A percentile compares a stretch with the other conserved stretches of the same genome.
These are phyloP conservation scores for Saguinus midas DNA, from an alignment of 2,113 vertebrate genomes.

Conservation along the genomic window DNA sequence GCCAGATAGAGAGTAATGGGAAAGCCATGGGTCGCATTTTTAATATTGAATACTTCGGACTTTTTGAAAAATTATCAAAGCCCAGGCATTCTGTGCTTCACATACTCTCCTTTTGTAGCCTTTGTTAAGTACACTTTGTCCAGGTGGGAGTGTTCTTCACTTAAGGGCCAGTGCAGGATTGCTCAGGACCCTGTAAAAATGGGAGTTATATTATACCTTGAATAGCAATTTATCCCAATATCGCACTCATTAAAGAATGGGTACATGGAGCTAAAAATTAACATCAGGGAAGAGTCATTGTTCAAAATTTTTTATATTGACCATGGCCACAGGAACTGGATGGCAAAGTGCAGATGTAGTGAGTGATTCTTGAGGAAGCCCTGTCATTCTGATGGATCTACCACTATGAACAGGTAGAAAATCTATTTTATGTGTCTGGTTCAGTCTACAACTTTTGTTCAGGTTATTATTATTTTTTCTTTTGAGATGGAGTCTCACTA, in stretches of 20 bases:
- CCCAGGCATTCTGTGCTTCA: background rate
- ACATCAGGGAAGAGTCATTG: background rate
- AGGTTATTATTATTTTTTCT: background rate
- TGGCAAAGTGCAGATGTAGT: background rate
- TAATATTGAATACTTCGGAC: background rate
- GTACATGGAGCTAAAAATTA: background rate
- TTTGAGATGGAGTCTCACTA: too few species aligned
- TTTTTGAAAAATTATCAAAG: background rate
- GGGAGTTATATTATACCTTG: background rate
- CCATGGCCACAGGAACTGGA: background rate
- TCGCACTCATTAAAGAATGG: background rate
- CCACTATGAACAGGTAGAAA: background rate
- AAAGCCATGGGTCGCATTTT: conserved; percentile 29
- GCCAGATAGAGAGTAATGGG: background rate
- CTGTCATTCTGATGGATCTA: background rate
- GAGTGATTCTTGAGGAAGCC: background rate
- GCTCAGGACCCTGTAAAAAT: background rate
- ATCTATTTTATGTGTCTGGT: background rate
- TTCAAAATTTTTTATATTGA: background rate
- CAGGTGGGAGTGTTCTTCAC: background rate
- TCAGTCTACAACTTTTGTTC: background rate
- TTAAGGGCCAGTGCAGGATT: background rate
- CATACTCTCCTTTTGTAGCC: background rate
- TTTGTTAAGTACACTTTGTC: background rate
- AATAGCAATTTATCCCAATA: background rate